phyloP scores from a whole-genome alignment of 1,140 invertebrate genomes.

The Manduca sexta region DNA sequence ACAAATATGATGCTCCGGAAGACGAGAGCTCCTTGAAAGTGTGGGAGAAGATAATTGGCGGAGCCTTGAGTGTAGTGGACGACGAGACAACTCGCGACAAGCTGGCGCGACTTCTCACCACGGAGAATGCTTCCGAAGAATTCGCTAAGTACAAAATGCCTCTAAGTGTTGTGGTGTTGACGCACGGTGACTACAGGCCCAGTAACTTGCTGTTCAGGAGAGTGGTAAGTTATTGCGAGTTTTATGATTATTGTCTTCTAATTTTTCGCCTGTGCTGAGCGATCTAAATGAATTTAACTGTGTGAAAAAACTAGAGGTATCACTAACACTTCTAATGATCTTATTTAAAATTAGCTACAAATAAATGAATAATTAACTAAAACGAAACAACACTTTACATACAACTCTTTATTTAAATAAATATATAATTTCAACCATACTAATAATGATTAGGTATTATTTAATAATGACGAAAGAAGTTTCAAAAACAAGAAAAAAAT shows the following conservation, averaged over 20 bases:
- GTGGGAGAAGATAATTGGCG: constrained; percentile 5
- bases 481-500: not conserved
- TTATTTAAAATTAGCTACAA: not conserved
- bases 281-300: too few relatives aligned
- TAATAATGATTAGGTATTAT: too few relatives aligned
- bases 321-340: too few relatives aligned
- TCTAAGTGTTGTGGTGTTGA: constrained; percentile 24
- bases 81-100: constrained; percentile 25
- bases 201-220: constrained; percentile 43
- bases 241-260: too few relatives aligned
- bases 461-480: too few relatives aligned
- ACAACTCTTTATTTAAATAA: too few relatives aligned
- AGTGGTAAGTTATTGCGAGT: constrained; percentile 30
- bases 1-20: not conserved
- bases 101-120: constrained; percentile 16
- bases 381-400: too few relatives aligned
- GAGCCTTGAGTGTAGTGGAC: constrained; percentile 7
- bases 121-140: not conserved
- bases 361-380: too few relatives aligned
- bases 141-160: constrained; percentile 17
- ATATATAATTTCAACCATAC: too few relatives aligned
- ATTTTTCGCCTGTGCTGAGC: too few relatives aligned
- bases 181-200: constrained; percentile 44
- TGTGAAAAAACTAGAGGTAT: too few relatives aligned
- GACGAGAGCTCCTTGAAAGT: constrained; percentile 3